Evolutionary conservation across 2,888 invertebrate species (phyloP), one percentile per base, ranked within the genome.

Genomic region (Salticus scenicus): DNA sequence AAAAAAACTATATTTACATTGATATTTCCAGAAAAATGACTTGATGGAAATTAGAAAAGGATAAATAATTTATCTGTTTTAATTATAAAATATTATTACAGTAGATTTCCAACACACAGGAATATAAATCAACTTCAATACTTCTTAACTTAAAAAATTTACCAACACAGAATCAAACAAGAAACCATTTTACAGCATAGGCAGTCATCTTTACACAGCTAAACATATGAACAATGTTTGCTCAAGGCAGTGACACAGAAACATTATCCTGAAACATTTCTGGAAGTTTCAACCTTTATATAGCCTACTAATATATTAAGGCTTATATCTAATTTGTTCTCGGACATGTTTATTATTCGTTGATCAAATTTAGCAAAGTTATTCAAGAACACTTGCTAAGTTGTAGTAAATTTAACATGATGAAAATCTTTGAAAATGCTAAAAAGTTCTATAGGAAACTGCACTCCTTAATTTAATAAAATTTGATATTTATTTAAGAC

Each of bases 181-280:
- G 10, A 24, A 57, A 57, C 12, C 2, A 57, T 5, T 57, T 17
- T 1, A 24, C 12, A 24, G 12, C n/a, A 57, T 24, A 57, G 4
- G 24, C 24, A 57, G 57, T 12, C 57, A 57, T 57, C 2, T 57
- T 2, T 2, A 17, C 8, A 47, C 17, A 17, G 47, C 12, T n/a
- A n/a, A n/a, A n/a, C n/a, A n/a, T n/a, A n/a, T n/a, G n/a, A n/a
- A n/a, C 31, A n/a, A 2, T 66, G 28, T 30, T 30, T 30, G 20
- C 17, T 24, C 42, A 47, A 71, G 71, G 71, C 71, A 47, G 71
- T 71, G 71, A 47, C 30, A n/a, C n/a, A 30, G 28, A 71, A 30
- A 47, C 28, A 42, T 66, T 66, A 66, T 7, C 30, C 66, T 37
- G 7, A 37, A 37, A 37, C 10, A 10, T 37, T 37, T 37, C 37